Evolutionary conservation across 2,797 vertebrate species (phyloP).

Genomic region (Euthynnus affinis): DNA sequence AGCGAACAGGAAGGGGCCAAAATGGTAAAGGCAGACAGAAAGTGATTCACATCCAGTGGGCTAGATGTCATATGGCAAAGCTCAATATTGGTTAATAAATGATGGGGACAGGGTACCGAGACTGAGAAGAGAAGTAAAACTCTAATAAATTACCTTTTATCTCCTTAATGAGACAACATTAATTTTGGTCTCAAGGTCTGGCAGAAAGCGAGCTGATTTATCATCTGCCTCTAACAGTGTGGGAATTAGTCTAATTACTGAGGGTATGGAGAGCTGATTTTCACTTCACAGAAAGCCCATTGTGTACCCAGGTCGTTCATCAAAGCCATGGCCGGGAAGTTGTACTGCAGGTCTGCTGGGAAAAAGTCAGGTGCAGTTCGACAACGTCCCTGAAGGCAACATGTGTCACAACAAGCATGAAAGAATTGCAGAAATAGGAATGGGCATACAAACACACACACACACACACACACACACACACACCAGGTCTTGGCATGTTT

Average conservation of each 20-base stretch:
- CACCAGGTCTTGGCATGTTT: conserved; percentile 2
- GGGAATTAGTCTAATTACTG: conserved; percentile 85
- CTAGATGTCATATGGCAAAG: conserved; percentile 67
- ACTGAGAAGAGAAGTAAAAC: conserved; percentile 68
- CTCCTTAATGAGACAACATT: conserved; percentile 92
- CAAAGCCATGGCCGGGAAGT: conserved; percentile 40
- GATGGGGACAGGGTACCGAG: conserved; percentile 68
- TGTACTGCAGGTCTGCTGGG: conserved; percentile 55
- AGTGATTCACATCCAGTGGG: conserved; percentile 63
- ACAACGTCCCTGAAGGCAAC: conserved; percentile 42
- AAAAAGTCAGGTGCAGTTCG: conserved; percentile 47
- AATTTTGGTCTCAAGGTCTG: conserved; percentile 92
- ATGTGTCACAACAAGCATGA: conserved; percentile 33
- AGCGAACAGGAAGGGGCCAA: conserved; percentile 20
- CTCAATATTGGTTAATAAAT: conserved; percentile 90
- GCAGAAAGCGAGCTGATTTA: conserved; percentile 82
- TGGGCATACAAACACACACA: not conserved
- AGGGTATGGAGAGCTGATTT: conserved; percentile 60
- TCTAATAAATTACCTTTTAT: conserved; percentile 90
- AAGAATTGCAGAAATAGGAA: conserved; percentile 26
- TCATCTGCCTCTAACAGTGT: conserved; percentile 76
- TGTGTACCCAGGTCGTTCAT: conserved; percentile 79
- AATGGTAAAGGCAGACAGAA: conserved; percentile 47
- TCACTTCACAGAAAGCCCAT: conserved; percentile 79
- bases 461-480: not conserved